These are phyloP conservation scores for Laupala kohalensis DNA, from an alignment of 1,140 invertebrate genomes.

Conservation along the genomic window DNA sequence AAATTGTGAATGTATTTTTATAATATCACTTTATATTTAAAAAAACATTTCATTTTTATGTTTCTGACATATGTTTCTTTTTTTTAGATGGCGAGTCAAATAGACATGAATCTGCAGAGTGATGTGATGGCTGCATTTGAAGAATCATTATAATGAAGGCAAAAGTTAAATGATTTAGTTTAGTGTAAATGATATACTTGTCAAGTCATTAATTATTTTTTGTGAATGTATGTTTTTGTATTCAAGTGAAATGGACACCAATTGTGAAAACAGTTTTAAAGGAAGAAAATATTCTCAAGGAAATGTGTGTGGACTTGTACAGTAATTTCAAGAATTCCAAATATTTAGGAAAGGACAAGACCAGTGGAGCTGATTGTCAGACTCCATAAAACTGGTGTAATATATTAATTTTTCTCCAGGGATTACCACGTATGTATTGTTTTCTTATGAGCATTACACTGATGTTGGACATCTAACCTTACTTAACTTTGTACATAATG, in stretches of 20 bases:
- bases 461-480: constrained; percentile 3
- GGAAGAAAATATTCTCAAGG: not conserved
- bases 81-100: constrained; percentile 84
- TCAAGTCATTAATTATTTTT: not conserved
- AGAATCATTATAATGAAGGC: constrained; percentile 64
- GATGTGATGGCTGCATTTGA: constrained; percentile 96
- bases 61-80: constrained; percentile 27
- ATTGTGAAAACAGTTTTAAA: not conserved
- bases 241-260: not conserved
- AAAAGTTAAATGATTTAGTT: constrained; percentile 7
- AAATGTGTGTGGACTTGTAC: not conserved
- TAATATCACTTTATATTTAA: no score
- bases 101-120: constrained; percentile 97
- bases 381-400: not conserved
- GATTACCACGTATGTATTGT: constrained; percentile 6
- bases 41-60: no score
- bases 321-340: not conserved
- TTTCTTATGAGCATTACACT: constrained; percentile 1
- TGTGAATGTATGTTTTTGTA: not conserved
- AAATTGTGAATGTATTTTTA: no score
- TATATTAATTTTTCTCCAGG: not conserved
- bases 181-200: constrained; percentile 2
- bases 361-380: not conserved
- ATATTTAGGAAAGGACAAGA: not conserved
- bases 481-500: not conserved